Evolutionary conservation across 2,888 invertebrate genomes (phyloP), one percentile per base, ranked within the genome.

Genomic region (Xestoiulus laeticollis): DNA sequence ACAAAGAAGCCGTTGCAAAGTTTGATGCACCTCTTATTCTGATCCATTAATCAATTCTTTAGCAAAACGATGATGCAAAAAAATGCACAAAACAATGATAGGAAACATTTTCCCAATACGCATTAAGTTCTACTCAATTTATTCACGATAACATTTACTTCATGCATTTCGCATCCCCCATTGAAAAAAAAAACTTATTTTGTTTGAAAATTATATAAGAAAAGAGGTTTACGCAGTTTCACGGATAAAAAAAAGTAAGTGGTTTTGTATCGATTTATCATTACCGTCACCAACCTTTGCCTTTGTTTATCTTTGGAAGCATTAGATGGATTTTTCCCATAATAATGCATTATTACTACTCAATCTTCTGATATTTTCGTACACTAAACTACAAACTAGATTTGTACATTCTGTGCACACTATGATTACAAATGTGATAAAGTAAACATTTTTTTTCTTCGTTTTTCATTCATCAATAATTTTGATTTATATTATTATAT

Each of bases 1-100:
- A 26, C 68, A 68, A 26, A 26, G 68, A 68, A 68, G 68, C 68
- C 0, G 68, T 26, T 78, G 8, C 78, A 78, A 30, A 78, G 30
- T 78, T 78, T 78, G 30, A 78, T 12, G 78, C 78, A 78, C 30
- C 78, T 30, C 30, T 78, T 78, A 14, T 26, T 78, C 30, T 78
- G 30, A 78, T 78, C 78, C 78, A 78, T 78, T 78, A 78, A 78
- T 78, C 78, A 78, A 78, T 78, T 78, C 30, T 30, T 78, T 12
- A 1, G 26, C 78, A 78, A 78, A 78, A 78, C 78, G 10, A 78
- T 38, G 12, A n/a, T n/a, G 78, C 6, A 78, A 78, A 78, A 38
- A 78, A 78, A 59, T 4, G 26, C 30, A 32, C 12, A 30, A 68
- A 22, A 68, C 22, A 22, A 5, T 26, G 59, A 38, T 38, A 5